Percentiles rank a stretch among this genome's conserved stretches.
Conservation (phyloP, 2,888 invertebrate genomes). For the Teleogryllus oceanicus region DNA sequence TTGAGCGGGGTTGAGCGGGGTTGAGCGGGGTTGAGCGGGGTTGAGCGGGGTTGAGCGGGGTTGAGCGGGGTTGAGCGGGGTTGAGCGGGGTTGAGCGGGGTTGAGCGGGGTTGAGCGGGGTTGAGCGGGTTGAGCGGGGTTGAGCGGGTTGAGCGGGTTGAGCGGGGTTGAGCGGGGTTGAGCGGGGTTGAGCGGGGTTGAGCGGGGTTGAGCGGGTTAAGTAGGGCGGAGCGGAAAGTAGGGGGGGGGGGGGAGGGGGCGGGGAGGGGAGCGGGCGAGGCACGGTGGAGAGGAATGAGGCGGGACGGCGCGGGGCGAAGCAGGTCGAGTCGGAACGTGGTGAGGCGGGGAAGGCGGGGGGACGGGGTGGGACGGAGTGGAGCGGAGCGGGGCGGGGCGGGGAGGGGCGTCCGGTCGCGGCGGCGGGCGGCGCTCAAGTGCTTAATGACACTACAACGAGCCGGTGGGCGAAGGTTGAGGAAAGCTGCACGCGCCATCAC, state of each 20-base stretch:
- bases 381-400: not conserved
- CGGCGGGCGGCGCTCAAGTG: not conserved
- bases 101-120: no score
- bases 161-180: no score
- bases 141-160: no score
- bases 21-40: no score
- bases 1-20: no score
- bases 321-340: no score
- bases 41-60: no score
- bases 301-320: not conserved
- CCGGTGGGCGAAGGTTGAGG: conserved; percentile 18
- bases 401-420: not conserved
- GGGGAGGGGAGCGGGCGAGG: not conserved
- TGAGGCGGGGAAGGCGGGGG: not conserved
- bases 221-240: not conserved
- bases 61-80: no score
- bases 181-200: no score
- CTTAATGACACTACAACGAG: conserved; percentile 8
- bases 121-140: no score
- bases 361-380: not conserved
- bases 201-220: not conserved
- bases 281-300: not conserved
- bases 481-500: conserved; percentile 18
- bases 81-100: no score
- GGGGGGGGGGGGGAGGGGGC: not conserved